Percentiles rank a stretch among this genome's conserved stretches.
Conservation (phyloP, 1,140 invertebrate genomes). For the Aradophagus sp. region DNA sequence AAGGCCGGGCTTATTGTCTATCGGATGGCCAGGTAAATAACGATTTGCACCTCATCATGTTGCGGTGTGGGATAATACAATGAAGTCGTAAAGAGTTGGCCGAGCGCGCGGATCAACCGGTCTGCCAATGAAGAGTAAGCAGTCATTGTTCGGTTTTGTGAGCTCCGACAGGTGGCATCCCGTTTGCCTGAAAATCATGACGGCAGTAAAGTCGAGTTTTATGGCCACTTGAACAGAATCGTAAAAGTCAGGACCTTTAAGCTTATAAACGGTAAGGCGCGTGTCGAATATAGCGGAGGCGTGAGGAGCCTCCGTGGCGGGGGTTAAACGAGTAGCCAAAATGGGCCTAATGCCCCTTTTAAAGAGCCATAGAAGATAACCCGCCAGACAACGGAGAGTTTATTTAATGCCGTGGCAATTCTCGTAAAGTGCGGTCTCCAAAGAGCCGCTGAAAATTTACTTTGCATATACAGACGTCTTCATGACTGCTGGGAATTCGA, state of each 20-base stretch:
- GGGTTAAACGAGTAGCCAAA: conserved; percentile 63
- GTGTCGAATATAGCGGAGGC: conserved; percentile 73
- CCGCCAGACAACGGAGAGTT: conserved; percentile 62
- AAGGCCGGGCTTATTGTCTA: conserved; percentile 41
- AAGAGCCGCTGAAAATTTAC: conserved; percentile 59
- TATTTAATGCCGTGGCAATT: conserved; percentile 65
- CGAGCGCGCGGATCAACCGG: conserved; percentile 55
- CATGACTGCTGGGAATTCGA: conserved; percentile 59
- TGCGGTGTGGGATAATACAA: conserved; percentile 40
- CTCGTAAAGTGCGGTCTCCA: conserved; percentile 60
- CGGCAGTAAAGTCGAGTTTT: conserved; percentile 75
- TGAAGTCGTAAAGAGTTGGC: conserved; percentile 61
- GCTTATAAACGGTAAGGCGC: conserved; percentile 72
- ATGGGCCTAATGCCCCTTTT: conserved; percentile 73
- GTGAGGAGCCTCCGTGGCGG: conserved; percentile 64
- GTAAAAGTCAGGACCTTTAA: conserved; percentile 76
- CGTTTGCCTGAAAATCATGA: conserved; percentile 76
- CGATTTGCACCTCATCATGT: conserved; percentile 58
- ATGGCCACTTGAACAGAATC: conserved; percentile 77
- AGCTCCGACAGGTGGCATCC: conserved; percentile 75
- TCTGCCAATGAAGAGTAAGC: conserved; percentile 60
- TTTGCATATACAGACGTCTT: conserved; percentile 62
- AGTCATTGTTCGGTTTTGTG: conserved; percentile 68
- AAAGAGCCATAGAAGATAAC: conserved; percentile 67
- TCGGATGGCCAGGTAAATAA: conserved; percentile 42